Base-by-base conservation (phyloP, 2,888 invertebrate genomes). In the Lepidochitona cinerea region DNA sequence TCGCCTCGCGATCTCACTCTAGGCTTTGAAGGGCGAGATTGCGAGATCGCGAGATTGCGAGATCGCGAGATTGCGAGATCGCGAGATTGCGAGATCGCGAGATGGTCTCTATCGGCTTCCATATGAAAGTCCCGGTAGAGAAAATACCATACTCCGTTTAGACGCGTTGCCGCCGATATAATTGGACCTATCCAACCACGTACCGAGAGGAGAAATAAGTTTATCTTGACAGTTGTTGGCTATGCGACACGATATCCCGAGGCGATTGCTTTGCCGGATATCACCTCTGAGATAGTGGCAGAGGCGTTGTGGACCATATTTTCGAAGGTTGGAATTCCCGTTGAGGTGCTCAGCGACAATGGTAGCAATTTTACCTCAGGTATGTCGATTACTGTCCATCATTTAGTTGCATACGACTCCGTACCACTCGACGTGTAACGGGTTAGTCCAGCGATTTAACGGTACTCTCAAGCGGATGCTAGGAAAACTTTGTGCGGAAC, bases 141-240 rank as follows among this genome's bases (percentile, higher is more conserved):
- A 68, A 69, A 12, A 76, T 76, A 64, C 76, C 82, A 78, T 33
- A 49, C 54, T 23, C 78, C 79, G 4, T 81, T 80, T 49, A 53
- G 64, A 37, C n/a, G 81, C 6, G 77, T 79, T 0, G 78, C 74
- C 33, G 74, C 83, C 7, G 83, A 84, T 73, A 41, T 83, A 5
- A 41, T 81, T 33, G 81, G 81, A 37, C 81, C 81, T 23, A 74
- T 83, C 37, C 29, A 71, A 3, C 77, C 77, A 12, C n/a, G 65
- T 18, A 77, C 72, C n/a, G 74, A 75, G 33, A 33, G 37, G 23
- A 78, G 78, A 23, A 53, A 79, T 49, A 49, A 71, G 12, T 82
- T 79, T 70, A 76, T 82, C 14, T 41, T 82, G 1, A 76, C 73
- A 1, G 1, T 79, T 0, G 73, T 77, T 0, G 79, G 82, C 53